Evolutionary conservation across 2,113 vertebrate genomes (phyloP), one percentile per base, ranked within the genome.

Genomic region (Seriola quinqueradiata): DNA sequence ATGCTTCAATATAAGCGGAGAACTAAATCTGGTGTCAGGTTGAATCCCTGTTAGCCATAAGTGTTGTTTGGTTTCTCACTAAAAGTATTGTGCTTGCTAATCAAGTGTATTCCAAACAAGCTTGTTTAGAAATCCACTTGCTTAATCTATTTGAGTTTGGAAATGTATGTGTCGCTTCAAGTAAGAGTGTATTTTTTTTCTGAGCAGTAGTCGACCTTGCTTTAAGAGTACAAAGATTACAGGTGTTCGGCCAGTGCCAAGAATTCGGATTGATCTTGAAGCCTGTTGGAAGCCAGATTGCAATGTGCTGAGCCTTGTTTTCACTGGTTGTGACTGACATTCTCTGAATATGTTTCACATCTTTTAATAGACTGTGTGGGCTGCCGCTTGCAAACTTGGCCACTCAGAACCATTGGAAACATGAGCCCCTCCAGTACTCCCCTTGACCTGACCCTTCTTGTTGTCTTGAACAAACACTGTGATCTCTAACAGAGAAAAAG

Each of bases 341-440:
- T 95, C 89, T 92, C 87, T 85, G 81, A 94, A 94, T 92, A 86
- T 84, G 87, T 90, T 95, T 90, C 77, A 63, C 83, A 83, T 94
- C 91, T 94, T 95, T 95, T 93, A 95, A 93, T 94, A 89, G 94
- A 90, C 54, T 58, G 70, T 76, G 85, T 87, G 52, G 87, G 83
- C 83, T 69, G 57, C 81, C 79, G 52, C 48, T 36, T 76, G 75
- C 66, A 84, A 80, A 91, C 88, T 83, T 89, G 88, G 79, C 81
- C 61, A 81, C 79, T 91, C 52, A 72, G 72, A 91, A 85, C 79
- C 81, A 85, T 71, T 75, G 82, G 92, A 92, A 94, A 94, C 79
- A 85, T 57, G 76, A 90, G 70, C 85, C 90, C 81, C 71, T 44
- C 44, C 77, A 84, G 44, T 77, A 83, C 85, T 58, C 79, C 75